Evolutionary conservation across 2,113 vertebrate species (phyloP).

Genomic region (Melanerpes formicivorus): DNA sequence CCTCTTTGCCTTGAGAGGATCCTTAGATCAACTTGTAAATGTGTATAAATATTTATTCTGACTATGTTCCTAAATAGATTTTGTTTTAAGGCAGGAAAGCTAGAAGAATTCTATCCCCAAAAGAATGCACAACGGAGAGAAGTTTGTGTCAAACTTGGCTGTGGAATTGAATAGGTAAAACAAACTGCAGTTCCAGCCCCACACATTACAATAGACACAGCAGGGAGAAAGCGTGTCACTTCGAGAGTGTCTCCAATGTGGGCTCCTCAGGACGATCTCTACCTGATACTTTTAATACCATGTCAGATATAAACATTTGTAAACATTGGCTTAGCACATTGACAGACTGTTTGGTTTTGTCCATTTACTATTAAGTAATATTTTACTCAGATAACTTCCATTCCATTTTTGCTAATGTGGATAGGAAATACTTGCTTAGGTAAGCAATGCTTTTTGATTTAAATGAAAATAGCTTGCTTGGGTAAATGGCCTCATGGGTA

Average conservation of each 20-base stretch:
- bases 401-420: background rate
- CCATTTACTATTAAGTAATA: slow-evolving; percentile 7
- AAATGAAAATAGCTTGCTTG: slow-evolving; percentile 48
- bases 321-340: slow-evolving; percentile 17
- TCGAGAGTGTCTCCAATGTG: background rate
- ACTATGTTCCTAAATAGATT: background rate
- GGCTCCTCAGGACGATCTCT: background rate
- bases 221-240: background rate
- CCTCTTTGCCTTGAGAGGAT: background rate
- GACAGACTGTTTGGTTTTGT: slow-evolving; percentile 4
- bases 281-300: background rate
- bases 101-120: background rate
- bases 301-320: background rate
- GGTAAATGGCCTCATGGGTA: slow-evolving; percentile 20
- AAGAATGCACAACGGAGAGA: background rate
- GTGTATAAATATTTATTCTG: background rate
- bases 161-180: background rate
- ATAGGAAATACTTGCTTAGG: slow-evolving; percentile 24
- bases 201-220: background rate
- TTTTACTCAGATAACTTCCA: background rate
- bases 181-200: background rate
- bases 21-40: background rate
- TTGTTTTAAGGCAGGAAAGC: background rate
- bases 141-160: background rate
- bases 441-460: slow-evolving; percentile 40